phyloP scores from a whole-genome alignment of 2,797 vertebrate genomes.

The Remorina albescens region DNA sequence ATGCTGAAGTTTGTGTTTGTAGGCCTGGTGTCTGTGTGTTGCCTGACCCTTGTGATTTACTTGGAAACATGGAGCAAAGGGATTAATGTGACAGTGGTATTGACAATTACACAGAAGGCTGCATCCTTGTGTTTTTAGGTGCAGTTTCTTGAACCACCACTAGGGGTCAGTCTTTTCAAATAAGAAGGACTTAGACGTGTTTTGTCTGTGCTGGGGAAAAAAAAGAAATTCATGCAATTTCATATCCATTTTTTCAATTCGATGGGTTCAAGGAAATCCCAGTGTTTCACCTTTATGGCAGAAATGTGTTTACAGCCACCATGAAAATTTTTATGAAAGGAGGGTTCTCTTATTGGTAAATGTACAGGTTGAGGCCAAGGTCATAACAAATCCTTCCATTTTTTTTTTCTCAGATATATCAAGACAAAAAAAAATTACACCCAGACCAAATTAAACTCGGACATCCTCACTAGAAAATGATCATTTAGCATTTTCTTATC shows the following conservation, averaged over 20 bases:
- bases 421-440: not conserved
- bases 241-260: conserved; percentile 3
- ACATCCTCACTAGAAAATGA: not conserved
- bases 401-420: conserved; percentile 19
- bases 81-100: conserved; percentile 41
- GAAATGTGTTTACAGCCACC: conserved; percentile 17
- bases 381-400: conserved; percentile 8
- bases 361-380: conserved; percentile 26
- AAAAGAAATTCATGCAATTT: conserved; percentile 39
- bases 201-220: conserved; percentile 5
- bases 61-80: conserved; percentile 44
- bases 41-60: conserved; percentile 47
- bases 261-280: conserved; percentile 21
- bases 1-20: conserved; percentile 32
- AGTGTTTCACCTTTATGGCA: conserved; percentile 21
- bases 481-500: not conserved
- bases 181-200: not conserved
- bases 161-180: conserved; percentile 78
- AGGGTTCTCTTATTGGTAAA: conserved; percentile 25
- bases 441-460: not conserved
- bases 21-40: conserved; percentile 32
- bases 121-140: conserved; percentile 11
- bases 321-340: conserved; percentile 17
- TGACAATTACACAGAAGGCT: conserved; percentile 33
- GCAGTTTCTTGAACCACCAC: conserved; percentile 53